phyloP scores from a whole-genome alignment of 2,113 vertebrate genomes.

The Anarhynchus alexandrinus region DNA sequence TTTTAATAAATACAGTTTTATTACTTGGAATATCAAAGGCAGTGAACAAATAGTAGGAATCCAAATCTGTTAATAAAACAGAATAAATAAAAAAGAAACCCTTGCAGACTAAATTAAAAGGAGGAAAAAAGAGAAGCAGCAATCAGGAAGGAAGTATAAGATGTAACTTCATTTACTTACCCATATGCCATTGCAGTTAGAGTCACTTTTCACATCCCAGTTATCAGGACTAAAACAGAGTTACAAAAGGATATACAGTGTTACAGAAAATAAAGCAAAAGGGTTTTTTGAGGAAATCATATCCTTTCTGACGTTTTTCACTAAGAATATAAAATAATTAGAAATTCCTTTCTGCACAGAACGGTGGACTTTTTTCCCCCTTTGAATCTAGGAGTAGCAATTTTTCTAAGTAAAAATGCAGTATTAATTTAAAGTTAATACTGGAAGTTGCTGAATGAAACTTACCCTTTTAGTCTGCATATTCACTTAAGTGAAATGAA shows the following conservation, averaged over 20 bases:
- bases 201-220: conserved; percentile 73
- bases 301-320: neutral
- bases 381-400: neutral
- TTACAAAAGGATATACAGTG: neutral
- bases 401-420: neutral
- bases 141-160: neutral
- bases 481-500: neutral
- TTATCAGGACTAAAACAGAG: conserved; percentile 62
- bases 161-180: conserved; percentile 54
- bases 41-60: neutral
- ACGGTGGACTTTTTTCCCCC: fast-evolving
- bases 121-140: neutral
- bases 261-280: neutral
- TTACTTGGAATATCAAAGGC: neutral
- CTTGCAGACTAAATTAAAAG: neutral
- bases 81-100: neutral
- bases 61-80: neutral
- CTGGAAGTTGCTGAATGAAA: neutral
- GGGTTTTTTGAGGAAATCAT: neutral
- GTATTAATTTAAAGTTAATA: neutral
- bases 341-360: neutral
- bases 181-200: conserved; percentile 83
- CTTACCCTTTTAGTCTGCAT: neutral
- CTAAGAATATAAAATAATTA: neutral
- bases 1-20: neutral